Conservation (phyloP, 2,888 invertebrate species). For the Geotrupes spiniger region DNA sequence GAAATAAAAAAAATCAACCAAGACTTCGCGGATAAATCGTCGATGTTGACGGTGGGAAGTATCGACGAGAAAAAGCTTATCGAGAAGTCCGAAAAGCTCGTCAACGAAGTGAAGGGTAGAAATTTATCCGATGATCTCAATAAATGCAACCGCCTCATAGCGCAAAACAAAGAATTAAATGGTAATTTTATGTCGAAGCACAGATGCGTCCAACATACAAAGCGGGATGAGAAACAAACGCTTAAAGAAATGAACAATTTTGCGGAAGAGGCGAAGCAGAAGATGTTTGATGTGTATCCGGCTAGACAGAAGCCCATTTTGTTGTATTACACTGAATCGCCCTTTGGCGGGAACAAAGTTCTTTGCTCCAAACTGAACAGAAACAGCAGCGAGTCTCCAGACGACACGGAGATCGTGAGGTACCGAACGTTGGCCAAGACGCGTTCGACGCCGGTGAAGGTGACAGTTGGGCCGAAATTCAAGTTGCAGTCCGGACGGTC, state of each 20-base stretch:
- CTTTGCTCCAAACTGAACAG: conserved; percentile 9
- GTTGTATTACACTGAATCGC: conserved; percentile 12
- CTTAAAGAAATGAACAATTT: conserved; percentile 8
- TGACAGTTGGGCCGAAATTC: conserved; percentile 20
- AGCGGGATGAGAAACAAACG: conserved; percentile 8
- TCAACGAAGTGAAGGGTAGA: neutral
- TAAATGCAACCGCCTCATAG: conserved; percentile 9
- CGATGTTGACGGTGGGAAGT: conserved; percentile 5
- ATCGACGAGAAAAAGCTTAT: conserved; percentile 9
- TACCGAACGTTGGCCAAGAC: neutral
- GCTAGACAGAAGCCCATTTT: neutral
- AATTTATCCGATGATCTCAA: conserved; percentile 4
- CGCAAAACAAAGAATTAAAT: conserved; percentile 11
- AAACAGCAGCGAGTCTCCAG: neutral
- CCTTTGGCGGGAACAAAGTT: neutral
- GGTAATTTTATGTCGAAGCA: neutral
- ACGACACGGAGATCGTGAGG: too few relatives aligned
- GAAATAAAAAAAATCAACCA: conserved; percentile 13
- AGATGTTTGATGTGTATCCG: neutral
- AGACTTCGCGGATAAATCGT: neutral
- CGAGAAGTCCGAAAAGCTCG: conserved; percentile 7
- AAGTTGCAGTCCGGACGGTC: conserved; percentile 17
- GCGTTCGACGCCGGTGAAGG: conserved; percentile 8
- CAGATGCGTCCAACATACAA: neutral
- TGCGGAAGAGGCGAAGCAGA: neutral